Evolutionary conservation across 2,888 invertebrate genomes (phyloP).

Genomic region (Meganola albula): DNA sequence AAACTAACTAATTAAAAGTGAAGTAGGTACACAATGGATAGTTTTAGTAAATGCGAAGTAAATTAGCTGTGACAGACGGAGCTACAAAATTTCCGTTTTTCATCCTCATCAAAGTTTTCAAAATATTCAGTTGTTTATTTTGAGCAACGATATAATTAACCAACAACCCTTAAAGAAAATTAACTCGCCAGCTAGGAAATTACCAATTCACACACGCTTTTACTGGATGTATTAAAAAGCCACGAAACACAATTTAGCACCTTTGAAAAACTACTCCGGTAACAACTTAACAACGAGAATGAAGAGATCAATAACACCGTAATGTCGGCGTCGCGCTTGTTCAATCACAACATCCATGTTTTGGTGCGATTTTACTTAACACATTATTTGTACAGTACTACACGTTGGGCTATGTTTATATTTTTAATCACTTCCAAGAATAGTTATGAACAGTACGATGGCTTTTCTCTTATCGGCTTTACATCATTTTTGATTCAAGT

Average conservation of each 20-base stretch:
- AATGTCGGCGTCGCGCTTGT: constrained; percentile 9
- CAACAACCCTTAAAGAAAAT: constrained; percentile 30
- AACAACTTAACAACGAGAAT: constrained; percentile 21
- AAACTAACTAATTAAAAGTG: too few relatives aligned
- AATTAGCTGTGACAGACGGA: too few relatives aligned
- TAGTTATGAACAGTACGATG: too few relatives aligned
- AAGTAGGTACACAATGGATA: too few relatives aligned
- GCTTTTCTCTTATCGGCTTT: too few relatives aligned
- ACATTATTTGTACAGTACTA: background rate
- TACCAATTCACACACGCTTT: constrained; percentile 55
- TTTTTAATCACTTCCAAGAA: too few relatives aligned
- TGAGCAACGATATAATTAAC: constrained; percentile 24
- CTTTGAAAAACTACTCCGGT: constrained; percentile 43
- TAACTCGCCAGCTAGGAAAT: constrained; percentile 49
- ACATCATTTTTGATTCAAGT: too few relatives aligned
- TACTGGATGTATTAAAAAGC: constrained; percentile 52
- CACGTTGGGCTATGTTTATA: too few relatives aligned
- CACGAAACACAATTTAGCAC: constrained; percentile 68
- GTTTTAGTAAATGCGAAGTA: too few relatives aligned
- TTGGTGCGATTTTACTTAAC: background rate
- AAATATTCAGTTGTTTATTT: too few relatives aligned
- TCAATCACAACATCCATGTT: constrained; percentile 5
- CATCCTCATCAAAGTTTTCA: too few relatives aligned
- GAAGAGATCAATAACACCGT: constrained; percentile 9
- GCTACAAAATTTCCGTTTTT: too few relatives aligned